These are phyloP conservation scores for Phortica magna DNA, from an alignment of 2,888 invertebrate genomes.

Conservation along the genomic window DNA sequence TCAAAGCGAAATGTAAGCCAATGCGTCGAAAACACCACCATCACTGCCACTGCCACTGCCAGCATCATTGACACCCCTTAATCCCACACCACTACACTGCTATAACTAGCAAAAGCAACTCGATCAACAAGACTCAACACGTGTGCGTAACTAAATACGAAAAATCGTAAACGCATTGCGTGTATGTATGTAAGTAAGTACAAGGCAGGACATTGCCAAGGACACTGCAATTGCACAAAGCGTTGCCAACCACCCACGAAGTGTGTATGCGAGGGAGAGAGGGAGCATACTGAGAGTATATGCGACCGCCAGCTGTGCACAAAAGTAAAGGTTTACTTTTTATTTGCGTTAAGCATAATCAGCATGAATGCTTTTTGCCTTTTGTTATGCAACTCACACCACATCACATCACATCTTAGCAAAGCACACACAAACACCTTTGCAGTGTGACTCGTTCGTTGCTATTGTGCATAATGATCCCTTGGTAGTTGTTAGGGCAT, in stretches of 20 bases:
- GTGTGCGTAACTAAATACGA: conserved; percentile 63
- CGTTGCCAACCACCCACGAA: conserved; percentile 5
- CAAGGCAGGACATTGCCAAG: conserved; percentile 9
- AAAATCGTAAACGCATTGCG: conserved; percentile 9
- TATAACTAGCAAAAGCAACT: conserved; percentile 44
- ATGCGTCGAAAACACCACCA: conserved; percentile 39
- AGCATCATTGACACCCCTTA: not conserved
- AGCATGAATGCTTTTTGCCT: conserved; percentile 15
- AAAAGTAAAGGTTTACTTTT: conserved; percentile 66
- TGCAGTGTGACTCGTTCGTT: not conserved
- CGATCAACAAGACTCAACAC: conserved; percentile 49
- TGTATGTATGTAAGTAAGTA: not conserved
- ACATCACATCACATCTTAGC: no score
- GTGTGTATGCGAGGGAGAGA: not conserved
- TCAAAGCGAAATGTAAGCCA: conserved; percentile 38
- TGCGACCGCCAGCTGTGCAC: conserved; percentile 58
- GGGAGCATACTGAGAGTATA: not conserved
- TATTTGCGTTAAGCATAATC: conserved; percentile 45
- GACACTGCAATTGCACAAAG: conserved; percentile 2
- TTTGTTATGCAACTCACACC: not conserved
- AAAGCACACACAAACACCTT: not conserved
- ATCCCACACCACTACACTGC: conserved; percentile 23
- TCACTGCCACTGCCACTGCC: not conserved
- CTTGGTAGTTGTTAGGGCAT: conserved; percentile 31
- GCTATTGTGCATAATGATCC: not conserved